A percentile compares a stretch with the other conserved stretches of the same genome.
Conservation (phyloP, 2,888 invertebrate genomes). For the Biston stratarius region DNA sequence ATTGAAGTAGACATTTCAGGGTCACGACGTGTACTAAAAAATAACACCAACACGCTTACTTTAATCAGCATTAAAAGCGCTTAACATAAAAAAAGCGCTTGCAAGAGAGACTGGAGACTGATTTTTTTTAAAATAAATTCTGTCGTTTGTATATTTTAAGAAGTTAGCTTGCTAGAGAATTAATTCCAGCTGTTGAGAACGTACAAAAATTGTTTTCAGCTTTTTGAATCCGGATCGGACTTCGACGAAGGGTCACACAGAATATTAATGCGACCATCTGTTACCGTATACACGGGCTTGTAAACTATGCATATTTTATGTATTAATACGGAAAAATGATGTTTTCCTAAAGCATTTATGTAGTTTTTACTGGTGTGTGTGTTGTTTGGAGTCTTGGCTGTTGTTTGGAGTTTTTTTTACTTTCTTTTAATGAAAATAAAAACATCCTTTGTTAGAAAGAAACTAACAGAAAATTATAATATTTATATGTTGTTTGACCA, state of each 20-base stretch:
- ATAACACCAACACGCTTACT: not conserved
- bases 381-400: too few species aligned
- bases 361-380: too few species aligned
- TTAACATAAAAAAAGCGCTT: too few species aligned
- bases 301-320: not conserved
- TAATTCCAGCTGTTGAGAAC: not conserved
- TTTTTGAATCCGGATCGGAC: not conserved
- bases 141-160: not conserved
- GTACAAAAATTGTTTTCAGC: not conserved
- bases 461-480: too few species aligned
- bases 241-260: not conserved
- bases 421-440: too few species aligned
- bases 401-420: too few species aligned
- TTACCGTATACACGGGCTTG: not conserved
- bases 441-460: too few species aligned
- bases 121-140: not conserved
- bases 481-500: too few species aligned
- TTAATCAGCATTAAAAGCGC: too few species aligned
- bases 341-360: too few species aligned
- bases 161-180: not conserved
- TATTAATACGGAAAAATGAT: too few species aligned
- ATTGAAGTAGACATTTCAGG: slow-evolving; percentile 3
- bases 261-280: slow-evolving; percentile 3
- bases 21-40: not conserved
- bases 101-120: not conserved